These are phyloP conservation scores for Colinus virginianus DNA, from an alignment of 2,113 vertebrate genomes.

Conservation along the genomic window DNA sequence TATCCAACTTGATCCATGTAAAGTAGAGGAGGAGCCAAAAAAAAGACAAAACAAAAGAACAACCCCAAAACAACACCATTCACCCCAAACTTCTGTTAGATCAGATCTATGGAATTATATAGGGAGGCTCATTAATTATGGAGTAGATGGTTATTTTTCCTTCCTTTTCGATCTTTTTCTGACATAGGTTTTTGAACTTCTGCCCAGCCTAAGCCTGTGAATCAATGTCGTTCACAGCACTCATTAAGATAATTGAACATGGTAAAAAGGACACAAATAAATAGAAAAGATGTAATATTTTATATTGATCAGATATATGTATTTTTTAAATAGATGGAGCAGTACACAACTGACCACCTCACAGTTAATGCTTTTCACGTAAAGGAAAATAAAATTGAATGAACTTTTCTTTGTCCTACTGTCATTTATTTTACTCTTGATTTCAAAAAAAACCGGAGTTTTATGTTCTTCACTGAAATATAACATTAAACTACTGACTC, in stretches of 20 bases:
- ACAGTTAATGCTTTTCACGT: neutral
- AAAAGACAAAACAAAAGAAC: neutral
- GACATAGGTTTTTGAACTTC: constrained; percentile 56
- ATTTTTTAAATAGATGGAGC: neutral
- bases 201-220: constrained; percentile 29
- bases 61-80: neutral
- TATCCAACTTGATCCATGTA: neutral
- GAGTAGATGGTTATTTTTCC: constrained; percentile 43
- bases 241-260: constrained; percentile 44
- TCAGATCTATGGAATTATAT: constrained; percentile 49
- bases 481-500: neutral
- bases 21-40: neutral
- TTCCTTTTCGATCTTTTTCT: constrained; percentile 21
- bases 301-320: neutral
- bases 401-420: neutral
- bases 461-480: neutral
- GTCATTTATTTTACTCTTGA: neutral
- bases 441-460: neutral
- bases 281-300: constrained; percentile 29
- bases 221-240: constrained; percentile 41
- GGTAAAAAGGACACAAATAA: constrained; percentile 38
- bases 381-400: neutral
- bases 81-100: constrained; percentile 16
- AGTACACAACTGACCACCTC: neutral
- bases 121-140: constrained; percentile 73